Base-by-base conservation (phyloP, 1,140 invertebrate genomes). In the Trichogramma pretiosum region DNA sequence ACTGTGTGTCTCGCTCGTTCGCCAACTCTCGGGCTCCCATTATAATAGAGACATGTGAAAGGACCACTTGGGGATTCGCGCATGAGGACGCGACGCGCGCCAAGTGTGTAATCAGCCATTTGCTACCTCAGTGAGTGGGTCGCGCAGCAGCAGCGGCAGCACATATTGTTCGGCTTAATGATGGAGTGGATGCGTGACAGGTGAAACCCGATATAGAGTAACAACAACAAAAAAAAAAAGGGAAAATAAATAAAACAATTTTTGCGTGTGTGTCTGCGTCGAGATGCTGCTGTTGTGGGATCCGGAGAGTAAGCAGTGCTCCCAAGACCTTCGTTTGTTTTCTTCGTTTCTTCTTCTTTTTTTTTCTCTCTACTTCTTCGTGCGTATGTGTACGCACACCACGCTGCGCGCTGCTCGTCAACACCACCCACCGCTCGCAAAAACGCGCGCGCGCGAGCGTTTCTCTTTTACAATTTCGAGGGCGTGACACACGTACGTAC, bases 181-280 rank as follows among this genome's bases (percentile, higher is more conserved):
- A 68, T 65, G 58, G 62, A 68, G 64, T 65, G 62, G 62, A 64
- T 56, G 60, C 57, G 51, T 66, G 65, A 67, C 65, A 67, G 61
- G 63, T 65, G 64, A 66, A 66, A 66, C 61, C 58, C 54, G 61
- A 66, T 66, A 67, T 55, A 59, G n/a, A n/a, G n/a, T n/a, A n/a
- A n/a, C n/a, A n/a, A n/a, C n/a, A n/a, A n/a, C n/a, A n/a, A n/a
- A n/a, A n/a, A n/a, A n/a, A n/a, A n/a, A n/a, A n/a, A n/a, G n/a
- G n/a, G n/a, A n/a, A n/a, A n/a, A n/a, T n/a, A n/a, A n/a, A n/a
- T n/a, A n/a, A n/a, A n/a, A n/a, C n/a, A n/a, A n/a, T n/a, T n/a
- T n/a, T n/a, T n/a, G n/a, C n/a, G n/a, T n/a, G n/a, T n/a, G n/a
- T n/a, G n/a, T n/a, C n/a, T n/a, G n/a, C n/a, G n/a, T n/a, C n/a